These are phyloP conservation scores for Endomychus coccineus DNA, from an alignment of 2,888 invertebrate genomes.

Conservation along the genomic window DNA sequence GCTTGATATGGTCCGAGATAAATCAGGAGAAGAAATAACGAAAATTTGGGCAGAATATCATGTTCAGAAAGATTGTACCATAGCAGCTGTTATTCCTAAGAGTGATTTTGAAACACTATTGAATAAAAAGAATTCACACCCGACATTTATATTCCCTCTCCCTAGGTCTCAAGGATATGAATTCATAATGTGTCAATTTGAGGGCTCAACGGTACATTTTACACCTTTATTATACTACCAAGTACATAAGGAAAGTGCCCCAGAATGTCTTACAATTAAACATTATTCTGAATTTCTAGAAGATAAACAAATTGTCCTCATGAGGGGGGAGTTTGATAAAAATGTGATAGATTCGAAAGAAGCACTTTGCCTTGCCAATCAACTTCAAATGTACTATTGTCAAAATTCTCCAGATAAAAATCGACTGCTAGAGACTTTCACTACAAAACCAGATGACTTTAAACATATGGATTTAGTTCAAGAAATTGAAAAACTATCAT, in stretches of 20 bases:
- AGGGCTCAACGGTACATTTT: slow-evolving; percentile 67
- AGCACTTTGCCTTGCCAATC: slow-evolving; percentile 79
- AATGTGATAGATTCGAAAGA: slow-evolving; percentile 69
- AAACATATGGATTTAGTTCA: slow-evolving; percentile 75
- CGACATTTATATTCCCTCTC: slow-evolving; percentile 71
- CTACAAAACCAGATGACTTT: slow-evolving; percentile 63
- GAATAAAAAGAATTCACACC: slow-evolving; percentile 51
- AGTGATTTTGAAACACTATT: slow-evolving; percentile 54
- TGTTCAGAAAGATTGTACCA: slow-evolving; percentile 60
- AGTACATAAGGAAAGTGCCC: slow-evolving; percentile 82
- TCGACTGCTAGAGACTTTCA: slow-evolving; percentile 61
- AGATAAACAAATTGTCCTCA: slow-evolving; percentile 67
- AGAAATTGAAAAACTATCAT: slow-evolving; percentile 60
- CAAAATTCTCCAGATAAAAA: slow-evolving; percentile 56
- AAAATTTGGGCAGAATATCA: slow-evolving; percentile 77
- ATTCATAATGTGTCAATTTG: slow-evolving; percentile 72
- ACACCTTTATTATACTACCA: slow-evolving; percentile 81
- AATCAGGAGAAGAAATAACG: slow-evolving; percentile 62
- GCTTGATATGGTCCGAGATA: slow-evolving; percentile 63
- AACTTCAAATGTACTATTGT: slow-evolving; percentile 76
- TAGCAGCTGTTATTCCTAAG: slow-evolving; percentile 64
- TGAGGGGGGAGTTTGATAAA: slow-evolving; percentile 80
- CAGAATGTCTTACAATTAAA: slow-evolving; percentile 73
- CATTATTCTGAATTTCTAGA: slow-evolving; percentile 69
- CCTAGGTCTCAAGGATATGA: slow-evolving; percentile 80